Conservation (phyloP, 2,797 vertebrate genomes). For the Jordanella pulchra region DNA sequence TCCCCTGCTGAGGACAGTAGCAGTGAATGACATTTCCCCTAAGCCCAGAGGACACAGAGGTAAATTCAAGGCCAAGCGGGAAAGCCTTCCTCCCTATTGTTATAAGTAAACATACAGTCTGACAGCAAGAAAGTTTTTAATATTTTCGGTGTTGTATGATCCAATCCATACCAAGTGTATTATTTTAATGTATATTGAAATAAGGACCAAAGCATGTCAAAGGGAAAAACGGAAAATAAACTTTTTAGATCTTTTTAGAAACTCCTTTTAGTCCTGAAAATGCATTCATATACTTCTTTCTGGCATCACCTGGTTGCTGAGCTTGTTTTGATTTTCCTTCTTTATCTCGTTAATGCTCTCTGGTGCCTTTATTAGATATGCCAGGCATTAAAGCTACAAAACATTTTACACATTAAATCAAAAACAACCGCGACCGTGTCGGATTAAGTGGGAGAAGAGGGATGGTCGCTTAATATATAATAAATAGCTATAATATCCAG, state of each 20-base stretch:
- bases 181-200: neutral
- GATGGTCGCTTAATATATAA: too few species aligned
- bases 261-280: constrained; percentile 1
- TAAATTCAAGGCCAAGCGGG: constrained; percentile 46
- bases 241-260: neutral
- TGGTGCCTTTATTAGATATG: neutral
- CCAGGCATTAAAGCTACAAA: neutral
- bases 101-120: constrained; percentile 2
- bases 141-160: neutral
- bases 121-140: neutral
- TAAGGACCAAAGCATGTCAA: neutral
- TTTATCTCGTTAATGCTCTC: neutral
- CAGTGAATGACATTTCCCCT: constrained; percentile 74
- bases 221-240: neutral
- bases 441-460: too few species aligned
- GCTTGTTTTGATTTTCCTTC: neutral
- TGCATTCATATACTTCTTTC: neutral
- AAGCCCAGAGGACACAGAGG: constrained; percentile 44
- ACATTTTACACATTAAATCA: too few species aligned
- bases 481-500: too few species aligned
- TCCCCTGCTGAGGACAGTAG: constrained; percentile 67
- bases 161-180: neutral
- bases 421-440: too few species aligned
- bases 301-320: neutral
- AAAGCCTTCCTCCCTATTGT: neutral